phyloP scores from a whole-genome alignment of 2,888 invertebrate genomes.

The Cartodere bifasciata region DNA sequence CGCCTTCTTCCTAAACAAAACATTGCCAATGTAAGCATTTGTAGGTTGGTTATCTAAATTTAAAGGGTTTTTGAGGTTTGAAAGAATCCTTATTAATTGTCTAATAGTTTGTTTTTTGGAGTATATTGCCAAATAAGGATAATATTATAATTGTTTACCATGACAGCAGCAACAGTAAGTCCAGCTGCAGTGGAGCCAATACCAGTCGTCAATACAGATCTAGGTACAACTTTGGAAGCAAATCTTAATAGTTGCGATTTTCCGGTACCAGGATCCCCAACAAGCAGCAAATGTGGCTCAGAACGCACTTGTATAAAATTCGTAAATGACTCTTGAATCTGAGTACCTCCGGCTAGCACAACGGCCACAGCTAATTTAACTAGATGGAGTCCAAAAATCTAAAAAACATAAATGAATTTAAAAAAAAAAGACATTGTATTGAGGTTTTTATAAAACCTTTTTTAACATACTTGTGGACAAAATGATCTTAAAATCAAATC shows the following conservation, averaged over 20 bases:
- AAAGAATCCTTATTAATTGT: no score
- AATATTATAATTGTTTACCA: conserved; percentile 43
- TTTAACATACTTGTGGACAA: conserved; percentile 58
- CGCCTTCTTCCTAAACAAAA: conserved; percentile 69
- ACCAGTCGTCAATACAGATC: conserved; percentile 77
- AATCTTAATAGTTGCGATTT: conserved; percentile 75
- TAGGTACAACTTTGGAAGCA: conserved; percentile 49
- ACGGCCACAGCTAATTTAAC: conserved; percentile 77
- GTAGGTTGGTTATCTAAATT: no score
- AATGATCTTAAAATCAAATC: conserved; percentile 68
- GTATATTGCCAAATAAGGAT: no score
- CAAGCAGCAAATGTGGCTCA: conserved; percentile 72
- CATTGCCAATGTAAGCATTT: no score
- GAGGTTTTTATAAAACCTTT: conserved; percentile 4
- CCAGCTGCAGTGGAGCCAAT: conserved; percentile 80
- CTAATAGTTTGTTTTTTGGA: no score
- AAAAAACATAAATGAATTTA: conserved; percentile 22
- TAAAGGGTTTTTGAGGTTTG: no score
- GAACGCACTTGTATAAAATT: conserved; percentile 43
- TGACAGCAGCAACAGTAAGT: conserved; percentile 75
- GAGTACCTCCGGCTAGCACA: conserved; percentile 45
- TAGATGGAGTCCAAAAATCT: conserved; percentile 78
- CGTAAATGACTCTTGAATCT: conserved; percentile 34
- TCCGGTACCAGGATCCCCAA: conserved; percentile 84
- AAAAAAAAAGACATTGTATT: not conserved